Percentiles rank a stretch among this genome's conserved stretches.
phyloP scores from a whole-genome alignment of 2,113 vertebrate genomes.

The Mirza zaza region DNA sequence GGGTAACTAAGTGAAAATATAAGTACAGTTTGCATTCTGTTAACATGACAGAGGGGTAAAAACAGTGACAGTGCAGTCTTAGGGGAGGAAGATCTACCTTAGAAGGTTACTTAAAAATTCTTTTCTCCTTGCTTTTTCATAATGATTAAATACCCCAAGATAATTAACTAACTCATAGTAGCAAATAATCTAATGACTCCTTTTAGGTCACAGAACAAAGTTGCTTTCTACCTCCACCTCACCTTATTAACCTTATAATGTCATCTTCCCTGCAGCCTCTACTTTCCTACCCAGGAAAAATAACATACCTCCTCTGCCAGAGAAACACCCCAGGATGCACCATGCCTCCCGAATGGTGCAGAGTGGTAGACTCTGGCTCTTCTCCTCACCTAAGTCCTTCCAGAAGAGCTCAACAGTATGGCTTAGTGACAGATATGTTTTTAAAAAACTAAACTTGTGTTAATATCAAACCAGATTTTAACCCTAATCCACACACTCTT shows the following conservation, averaged over 20 bases:
- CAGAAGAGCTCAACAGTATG: background rate
- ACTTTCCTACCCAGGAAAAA: background rate
- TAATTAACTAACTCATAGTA: background rate
- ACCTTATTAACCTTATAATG: background rate
- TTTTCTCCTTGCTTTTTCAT: background rate
- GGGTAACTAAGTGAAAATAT: background rate
- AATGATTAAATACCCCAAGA: background rate
- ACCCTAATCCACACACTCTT: background rate
- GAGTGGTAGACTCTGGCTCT: background rate
- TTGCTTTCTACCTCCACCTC: background rate
- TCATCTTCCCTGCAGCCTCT: background rate
- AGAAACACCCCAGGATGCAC: background rate
- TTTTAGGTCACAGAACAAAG: background rate
- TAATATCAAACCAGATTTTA: background rate
- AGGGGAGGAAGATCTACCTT: background rate
- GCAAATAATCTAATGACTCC: background rate
- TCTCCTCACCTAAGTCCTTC: background rate
- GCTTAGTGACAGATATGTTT: background rate
- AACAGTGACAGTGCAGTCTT: background rate
- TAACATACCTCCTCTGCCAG: accelerated
- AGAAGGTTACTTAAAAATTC: background rate
- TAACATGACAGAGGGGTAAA: background rate
- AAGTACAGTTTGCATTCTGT: background rate
- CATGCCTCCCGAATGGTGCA: accelerated
- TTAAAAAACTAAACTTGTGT: background rate